phyloP scores from a whole-genome alignment of 2,113 vertebrate genomes.

The Eonycteris spelaea region DNA sequence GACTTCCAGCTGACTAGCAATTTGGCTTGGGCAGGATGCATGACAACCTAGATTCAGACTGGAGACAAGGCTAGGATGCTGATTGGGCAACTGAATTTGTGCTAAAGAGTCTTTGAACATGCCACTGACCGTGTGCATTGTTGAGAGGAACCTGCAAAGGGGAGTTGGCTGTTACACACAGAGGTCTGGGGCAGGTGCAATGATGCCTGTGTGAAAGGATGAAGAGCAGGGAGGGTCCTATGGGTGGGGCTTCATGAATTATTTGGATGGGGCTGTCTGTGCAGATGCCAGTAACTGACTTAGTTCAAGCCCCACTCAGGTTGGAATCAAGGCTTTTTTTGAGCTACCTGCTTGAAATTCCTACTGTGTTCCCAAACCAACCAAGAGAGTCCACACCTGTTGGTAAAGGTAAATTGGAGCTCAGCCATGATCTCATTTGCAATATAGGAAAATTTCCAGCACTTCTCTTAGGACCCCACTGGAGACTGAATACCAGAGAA shows the following conservation, averaged over 20 bases:
- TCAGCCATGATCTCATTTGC: neutral
- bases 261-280: neutral
- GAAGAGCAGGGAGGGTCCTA: neutral
- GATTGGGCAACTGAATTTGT: neutral
- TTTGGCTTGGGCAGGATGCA: neutral
- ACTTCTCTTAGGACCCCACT: neutral
- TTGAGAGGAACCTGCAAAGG: neutral
- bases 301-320: neutral
- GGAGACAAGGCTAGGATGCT: neutral
- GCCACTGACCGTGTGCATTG: neutral
- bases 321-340: neutral
- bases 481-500: neutral
- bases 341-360: neutral
- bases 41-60: neutral
- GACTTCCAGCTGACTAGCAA: neutral
- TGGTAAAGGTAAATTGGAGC: neutral
- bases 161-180: neutral
- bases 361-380: neutral
- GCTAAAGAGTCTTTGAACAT: neutral
- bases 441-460: neutral
- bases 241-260: neutral
- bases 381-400: neutral
- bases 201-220: neutral
- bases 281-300: neutral
- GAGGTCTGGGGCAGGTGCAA: neutral